phyloP scores from a whole-genome alignment of 2,797 vertebrate genomes.

The Eidolon dupreanum region DNA sequence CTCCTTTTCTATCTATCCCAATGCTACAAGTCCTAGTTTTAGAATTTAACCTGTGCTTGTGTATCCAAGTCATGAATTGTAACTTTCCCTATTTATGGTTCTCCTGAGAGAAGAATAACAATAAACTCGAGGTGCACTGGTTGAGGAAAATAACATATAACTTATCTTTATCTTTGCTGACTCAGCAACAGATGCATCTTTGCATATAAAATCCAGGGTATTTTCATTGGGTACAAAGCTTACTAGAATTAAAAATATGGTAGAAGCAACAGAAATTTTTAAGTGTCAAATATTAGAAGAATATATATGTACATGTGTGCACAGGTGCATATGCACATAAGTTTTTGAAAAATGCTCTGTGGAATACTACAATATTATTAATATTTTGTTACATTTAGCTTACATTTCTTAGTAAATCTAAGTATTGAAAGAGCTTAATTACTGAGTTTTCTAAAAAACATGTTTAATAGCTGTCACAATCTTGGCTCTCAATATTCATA shows the following conservation, averaged over 20 bases:
- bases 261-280: neutral
- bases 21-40: neutral
- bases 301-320: neutral
- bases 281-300: neutral
- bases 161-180: neutral
- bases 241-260: neutral
- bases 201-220: neutral
- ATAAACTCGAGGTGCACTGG: neutral
- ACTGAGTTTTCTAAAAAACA: slow-evolving; percentile 18
- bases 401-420: neutral
- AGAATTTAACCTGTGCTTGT: neutral
- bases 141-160: neutral
- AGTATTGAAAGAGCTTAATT: neutral
- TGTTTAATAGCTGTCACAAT: neutral
- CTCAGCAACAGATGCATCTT: neutral
- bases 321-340: neutral
- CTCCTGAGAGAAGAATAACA: neutral
- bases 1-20: neutral
- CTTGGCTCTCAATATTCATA: neutral
- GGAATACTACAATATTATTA: neutral
- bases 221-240: neutral
- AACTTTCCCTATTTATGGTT: neutral
- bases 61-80: neutral
- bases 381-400: neutral
- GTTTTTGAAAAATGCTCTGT: neutral